A percentile compares a stretch with the other conserved stretches of the same genome.
Evolutionary conservation across 2,113 vertebrate genomes (phyloP).

Genomic region (Corvus moneduloides): DNA sequence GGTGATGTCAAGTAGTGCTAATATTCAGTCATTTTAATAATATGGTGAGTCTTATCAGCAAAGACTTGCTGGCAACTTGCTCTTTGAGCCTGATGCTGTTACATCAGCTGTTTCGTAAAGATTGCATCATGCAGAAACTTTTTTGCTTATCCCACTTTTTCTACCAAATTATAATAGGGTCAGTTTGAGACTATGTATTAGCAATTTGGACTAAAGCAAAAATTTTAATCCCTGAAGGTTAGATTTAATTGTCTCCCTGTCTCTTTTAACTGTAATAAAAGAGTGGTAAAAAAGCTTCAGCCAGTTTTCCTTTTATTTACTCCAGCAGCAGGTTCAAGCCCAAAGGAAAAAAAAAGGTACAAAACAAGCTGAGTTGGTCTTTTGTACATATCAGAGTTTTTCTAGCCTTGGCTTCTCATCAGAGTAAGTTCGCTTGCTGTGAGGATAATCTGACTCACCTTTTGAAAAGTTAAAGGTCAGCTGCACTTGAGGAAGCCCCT

Average conservation of each 20-base stretch:
- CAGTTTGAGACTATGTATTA: neutral
- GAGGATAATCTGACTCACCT: conserved; percentile 12
- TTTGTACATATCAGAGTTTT: neutral
- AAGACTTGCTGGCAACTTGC: neutral
- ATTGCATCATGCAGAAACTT: neutral
- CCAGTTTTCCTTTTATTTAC: neutral
- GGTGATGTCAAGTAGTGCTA: neutral
- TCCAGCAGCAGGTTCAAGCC: neutral
- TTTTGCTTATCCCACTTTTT: neutral
- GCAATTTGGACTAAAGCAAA: neutral
- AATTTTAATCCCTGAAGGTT: neutral
- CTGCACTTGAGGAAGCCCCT: neutral
- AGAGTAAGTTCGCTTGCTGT: neutral
- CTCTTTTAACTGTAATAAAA: neutral
- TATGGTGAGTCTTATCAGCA: neutral
- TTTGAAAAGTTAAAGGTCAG: conserved; percentile 15
- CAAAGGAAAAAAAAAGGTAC: neutral
- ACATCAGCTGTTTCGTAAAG: neutral
- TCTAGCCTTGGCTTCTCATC: neutral
- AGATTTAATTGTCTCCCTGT: neutral
- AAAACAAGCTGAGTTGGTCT: neutral
- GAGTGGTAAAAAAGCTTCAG: neutral
- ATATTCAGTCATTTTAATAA: neutral
- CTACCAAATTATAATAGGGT: neutral
- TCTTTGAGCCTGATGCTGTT: neutral